phyloP scores from a whole-genome alignment of 2,113 vertebrate species.

The Chaetorhynchus papuensis region DNA sequence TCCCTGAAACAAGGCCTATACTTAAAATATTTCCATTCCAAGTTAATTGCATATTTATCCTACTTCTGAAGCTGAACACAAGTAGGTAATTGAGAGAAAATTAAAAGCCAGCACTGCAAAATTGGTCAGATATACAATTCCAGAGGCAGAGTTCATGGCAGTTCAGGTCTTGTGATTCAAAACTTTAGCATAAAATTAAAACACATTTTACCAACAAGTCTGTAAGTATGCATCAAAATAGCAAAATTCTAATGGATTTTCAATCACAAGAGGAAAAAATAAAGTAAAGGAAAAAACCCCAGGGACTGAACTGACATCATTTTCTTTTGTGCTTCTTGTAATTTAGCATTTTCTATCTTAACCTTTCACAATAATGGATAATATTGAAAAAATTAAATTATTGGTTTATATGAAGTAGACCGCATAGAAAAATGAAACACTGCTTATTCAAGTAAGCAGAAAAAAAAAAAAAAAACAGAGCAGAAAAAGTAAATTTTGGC shows the following conservation, averaged over 20 bases:
- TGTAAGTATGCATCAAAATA: background rate
- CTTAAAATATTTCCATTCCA: background rate
- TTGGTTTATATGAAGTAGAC: background rate
- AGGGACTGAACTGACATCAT: background rate
- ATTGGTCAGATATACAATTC: background rate
- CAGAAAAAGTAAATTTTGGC: background rate
- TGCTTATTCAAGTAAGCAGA: background rate
- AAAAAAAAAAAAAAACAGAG: background rate
- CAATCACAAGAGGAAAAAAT: background rate
- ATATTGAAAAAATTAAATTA: background rate
- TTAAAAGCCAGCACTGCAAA: background rate
- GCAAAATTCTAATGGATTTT: background rate
- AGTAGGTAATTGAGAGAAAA: background rate
- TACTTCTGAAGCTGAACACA: background rate
- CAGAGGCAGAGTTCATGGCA: background rate
- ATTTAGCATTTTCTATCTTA: background rate
- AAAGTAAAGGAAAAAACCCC: background rate
- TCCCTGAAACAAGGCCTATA: background rate
- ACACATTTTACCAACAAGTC: background rate
- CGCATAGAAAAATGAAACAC: background rate
- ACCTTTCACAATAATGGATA: background rate
- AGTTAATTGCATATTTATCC: background rate
- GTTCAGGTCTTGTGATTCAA: background rate
- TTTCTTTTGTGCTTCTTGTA: background rate
- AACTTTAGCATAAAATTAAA: background rate